Evolutionary conservation across 2,113 vertebrate species (phyloP), one percentile per base, ranked within the genome.

Genomic region (Spermophilus dauricus): DNA sequence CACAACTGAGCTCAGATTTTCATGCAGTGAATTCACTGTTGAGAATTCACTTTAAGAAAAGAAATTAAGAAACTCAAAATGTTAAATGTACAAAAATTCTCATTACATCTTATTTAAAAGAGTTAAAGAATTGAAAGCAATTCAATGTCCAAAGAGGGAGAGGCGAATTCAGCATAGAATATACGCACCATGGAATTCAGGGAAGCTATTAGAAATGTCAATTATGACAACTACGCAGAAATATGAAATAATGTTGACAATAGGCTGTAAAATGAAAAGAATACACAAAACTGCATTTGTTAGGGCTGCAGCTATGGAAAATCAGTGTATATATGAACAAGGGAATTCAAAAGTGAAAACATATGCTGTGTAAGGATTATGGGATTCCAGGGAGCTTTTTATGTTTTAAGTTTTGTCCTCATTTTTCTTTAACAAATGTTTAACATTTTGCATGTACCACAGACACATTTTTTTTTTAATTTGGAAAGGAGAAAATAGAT

Each of bases 141-240:
- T 48, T 53, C 86, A 61, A 86, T 39, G 69, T 95, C 80, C 69
- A 76, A 51, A n/a, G 48, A 13, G 8, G 32, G 45, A 63, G 8
- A 58, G 24, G 45, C 56, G 8, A 58, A 26, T 76, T 70, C 70
- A 18, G 48, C 18, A 11, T 10, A 72, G 78, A 94, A 86, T 48
- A 61, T 75, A 70, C 77, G 80, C 34, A 83, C 56, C 48, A 72
- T 13, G 75, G 93, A 94, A 97, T 86, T 56, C 45, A 48, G 51
- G 69, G 80, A 42, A 67, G 86, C 78, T 42, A 32, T 73, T 2
- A 94, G 58, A 96, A 92, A 97, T 85, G 94, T 58, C 92, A 95
- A 12, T 89, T 95, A 97, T 84, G 95, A 97, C 93, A 97, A 83
- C 91, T 76, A 95, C 87, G 96, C 39, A 48, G 83, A 84, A 95